Conservation (phyloP, 2,797 vertebrate genomes). For the Gallinago stenura region DNA sequence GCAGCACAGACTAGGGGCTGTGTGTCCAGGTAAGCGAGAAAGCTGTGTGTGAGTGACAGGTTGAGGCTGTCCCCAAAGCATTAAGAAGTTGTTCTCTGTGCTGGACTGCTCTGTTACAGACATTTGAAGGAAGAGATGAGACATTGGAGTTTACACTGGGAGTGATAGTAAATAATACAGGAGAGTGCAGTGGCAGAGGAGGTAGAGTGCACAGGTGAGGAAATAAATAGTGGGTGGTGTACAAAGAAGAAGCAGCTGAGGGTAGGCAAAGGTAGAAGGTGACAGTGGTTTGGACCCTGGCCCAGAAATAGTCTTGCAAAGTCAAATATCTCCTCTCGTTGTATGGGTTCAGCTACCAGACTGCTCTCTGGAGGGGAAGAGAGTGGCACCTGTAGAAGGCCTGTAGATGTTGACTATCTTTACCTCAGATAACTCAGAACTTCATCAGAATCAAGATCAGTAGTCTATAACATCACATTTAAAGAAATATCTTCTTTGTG, state of each 20-base stretch:
- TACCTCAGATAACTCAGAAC: not conserved
- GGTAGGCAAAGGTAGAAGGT: not conserved
- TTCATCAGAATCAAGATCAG: slow-evolving; percentile 41
- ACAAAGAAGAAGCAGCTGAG: not conserved
- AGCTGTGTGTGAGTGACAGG: not conserved
- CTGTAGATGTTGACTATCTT: not conserved
- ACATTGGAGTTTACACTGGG: not conserved
- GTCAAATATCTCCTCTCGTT: not conserved
- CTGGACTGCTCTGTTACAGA: not conserved
- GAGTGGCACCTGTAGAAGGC: not conserved
- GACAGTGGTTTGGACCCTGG: not conserved
- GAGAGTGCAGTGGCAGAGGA: not conserved
- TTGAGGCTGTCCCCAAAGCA: not conserved
- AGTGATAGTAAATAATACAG: not conserved
- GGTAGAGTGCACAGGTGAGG: not conserved
- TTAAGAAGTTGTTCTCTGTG: not conserved
- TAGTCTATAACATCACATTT: slow-evolving; percentile 47
- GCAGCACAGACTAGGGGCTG: not conserved
- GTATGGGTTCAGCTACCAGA: not conserved
- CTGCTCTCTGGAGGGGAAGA: not conserved
- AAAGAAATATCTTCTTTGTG: slow-evolving; percentile 32
- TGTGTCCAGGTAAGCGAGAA: not conserved
- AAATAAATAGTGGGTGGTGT: not conserved
- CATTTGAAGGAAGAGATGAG: not conserved
- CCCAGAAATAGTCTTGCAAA: not conserved